Base-by-base conservation (phyloP, 2,797 vertebrate genomes). In the Propithecus perrieri region DNA sequence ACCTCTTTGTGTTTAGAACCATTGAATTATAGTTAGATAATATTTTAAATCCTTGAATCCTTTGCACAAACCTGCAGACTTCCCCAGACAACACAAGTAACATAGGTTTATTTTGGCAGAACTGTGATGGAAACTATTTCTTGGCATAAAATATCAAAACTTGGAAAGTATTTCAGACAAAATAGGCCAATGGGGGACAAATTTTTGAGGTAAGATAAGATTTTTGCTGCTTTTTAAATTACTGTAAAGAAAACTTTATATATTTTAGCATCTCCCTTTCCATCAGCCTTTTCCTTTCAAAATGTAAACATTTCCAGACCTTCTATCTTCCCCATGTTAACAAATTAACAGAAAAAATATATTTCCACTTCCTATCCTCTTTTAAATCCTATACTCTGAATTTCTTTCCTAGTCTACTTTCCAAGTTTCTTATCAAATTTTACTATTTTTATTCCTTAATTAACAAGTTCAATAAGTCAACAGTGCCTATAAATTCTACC, bases 171-270 rank as follows among this genome's bases (percentile, higher is more conserved):
- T 83, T 92, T 92, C 43, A 85, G 30, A 71, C 4, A 93, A 92
- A 79, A 94, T 61, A 69, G 22, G 26, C 17, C 61, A 84, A 20
- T 41, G 3, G 20, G 4, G 22, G 20, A 87, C 75, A 74, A 5
- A 57, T 53, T 85, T 96, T 92, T 74, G 28, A 72, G 14, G 0
- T 11, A 57, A 20, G 11, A 46, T 22, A 83, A 93, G 10, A 22
- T 26, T 76, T 92, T 89, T 89, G 4, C 12, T 85, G 1, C 13
- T 89, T 89, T 89, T 91, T n/a, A 65, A 89, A 71, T 95, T 69
- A 67, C 11, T 8, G 11, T 18, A 38, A 13, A 50, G 15, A 53
- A 92, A 59, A 20, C 2, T 14, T 53, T 7, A 10, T 41, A 7
- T 69, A 75, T 86, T 80, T 94, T 85, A 92, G 3, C 18, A 76